phyloP scores from a whole-genome alignment of 2,888 invertebrate genomes.

The Philereme transversata region DNA sequence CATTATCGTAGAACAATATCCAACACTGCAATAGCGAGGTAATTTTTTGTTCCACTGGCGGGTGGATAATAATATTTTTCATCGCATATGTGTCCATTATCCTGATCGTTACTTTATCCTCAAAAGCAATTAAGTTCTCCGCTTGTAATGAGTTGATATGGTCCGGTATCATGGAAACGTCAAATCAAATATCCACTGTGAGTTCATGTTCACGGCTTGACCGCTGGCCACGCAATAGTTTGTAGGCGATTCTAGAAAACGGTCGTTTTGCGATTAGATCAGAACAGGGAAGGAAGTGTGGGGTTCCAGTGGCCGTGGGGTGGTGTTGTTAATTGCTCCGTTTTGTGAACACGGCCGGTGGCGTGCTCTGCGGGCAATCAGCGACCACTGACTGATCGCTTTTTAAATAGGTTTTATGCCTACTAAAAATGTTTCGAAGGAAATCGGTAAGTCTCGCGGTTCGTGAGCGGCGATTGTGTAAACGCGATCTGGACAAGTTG shows the following conservation, averaged over 20 bases:
- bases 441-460: slow-evolving; percentile 65
- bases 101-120: neutral
- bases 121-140: slow-evolving; percentile 7
- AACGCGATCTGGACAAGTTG: slow-evolving; percentile 62
- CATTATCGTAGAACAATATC: neutral
- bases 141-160: slow-evolving; percentile 15
- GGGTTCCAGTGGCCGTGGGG: slow-evolving; percentile 49
- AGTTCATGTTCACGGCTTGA: slow-evolving; percentile 42
- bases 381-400: slow-evolving; percentile 82
- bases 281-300: slow-evolving; percentile 57
- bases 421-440: slow-evolving; percentile 78
- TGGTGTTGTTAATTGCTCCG: slow-evolving; percentile 81
- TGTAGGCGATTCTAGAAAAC: slow-evolving; percentile 83
- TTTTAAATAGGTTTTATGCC: slow-evolving; percentile 84
- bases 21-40: too few relatives aligned
- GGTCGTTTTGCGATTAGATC: slow-evolving; percentile 84
- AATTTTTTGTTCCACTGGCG: too few relatives aligned
- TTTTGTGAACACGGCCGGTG: slow-evolving; percentile 82
- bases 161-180: slow-evolving; percentile 33
- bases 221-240: slow-evolving; percentile 73
- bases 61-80: slow-evolving; percentile 10
- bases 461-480: slow-evolving; percentile 61
- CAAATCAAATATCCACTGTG: slow-evolving; percentile 40
- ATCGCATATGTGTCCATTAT: slow-evolving; percentile 5
- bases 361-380: slow-evolving; percentile 81